Percentiles rank a stretch among this genome's conserved stretches.
Conservation (phyloP, 1,140 invertebrate species). For the Zeugodacus cucurbitae region DNA sequence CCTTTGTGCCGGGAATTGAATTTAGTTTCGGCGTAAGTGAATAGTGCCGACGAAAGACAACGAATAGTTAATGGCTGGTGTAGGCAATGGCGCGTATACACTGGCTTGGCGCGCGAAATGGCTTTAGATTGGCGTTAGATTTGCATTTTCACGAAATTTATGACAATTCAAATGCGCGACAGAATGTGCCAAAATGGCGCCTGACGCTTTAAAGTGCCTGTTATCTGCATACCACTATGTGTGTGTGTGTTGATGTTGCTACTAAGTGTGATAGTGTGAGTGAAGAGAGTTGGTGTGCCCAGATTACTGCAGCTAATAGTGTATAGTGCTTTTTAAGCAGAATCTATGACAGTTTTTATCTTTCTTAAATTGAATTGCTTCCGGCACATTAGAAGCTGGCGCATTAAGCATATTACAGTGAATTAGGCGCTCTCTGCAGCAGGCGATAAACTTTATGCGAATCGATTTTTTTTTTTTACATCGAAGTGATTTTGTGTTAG, state of each 20-base stretch:
- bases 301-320: neutral
- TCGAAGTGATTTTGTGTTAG: too few relatives aligned
- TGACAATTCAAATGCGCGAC: neutral
- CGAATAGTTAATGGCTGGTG: neutral
- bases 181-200: neutral
- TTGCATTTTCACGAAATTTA: neutral
- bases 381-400: constrained; percentile 3
- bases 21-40: neutral
- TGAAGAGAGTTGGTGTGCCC: neutral
- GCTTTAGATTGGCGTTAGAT: neutral
- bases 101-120: neutral
- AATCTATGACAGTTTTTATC: neutral
- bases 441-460: neutral
- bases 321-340: neutral
- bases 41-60: neutral
- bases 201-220: neutral
- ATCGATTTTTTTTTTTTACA: too few relatives aligned
- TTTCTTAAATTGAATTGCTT: neutral
- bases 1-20: neutral
- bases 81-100: neutral
- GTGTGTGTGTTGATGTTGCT: neutral
- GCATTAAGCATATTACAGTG: neutral
- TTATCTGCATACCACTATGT: neutral
- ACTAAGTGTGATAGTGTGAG: neutral
- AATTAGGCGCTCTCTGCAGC: neutral